These are phyloP conservation scores for Hestina assimilis DNA, from an alignment of 1,140 invertebrate genomes.

Conservation along the genomic window DNA sequence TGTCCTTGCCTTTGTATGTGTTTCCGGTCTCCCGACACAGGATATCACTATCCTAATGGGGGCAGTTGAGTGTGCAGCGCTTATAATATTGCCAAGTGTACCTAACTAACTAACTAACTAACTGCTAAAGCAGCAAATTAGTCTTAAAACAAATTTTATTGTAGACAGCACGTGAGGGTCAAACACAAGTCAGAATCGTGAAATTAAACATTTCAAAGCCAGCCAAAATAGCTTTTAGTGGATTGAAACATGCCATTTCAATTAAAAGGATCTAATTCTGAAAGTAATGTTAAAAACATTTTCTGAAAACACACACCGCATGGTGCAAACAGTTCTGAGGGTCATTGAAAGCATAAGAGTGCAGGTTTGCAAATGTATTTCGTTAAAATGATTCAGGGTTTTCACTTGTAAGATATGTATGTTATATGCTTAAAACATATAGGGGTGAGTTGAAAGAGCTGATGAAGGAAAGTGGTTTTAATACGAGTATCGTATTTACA, in stretches of 20 bases:
- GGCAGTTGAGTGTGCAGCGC: no score
- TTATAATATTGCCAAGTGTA: not conserved
- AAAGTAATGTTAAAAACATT: conserved; percentile 18
- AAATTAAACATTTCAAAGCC: conserved; percentile 6
- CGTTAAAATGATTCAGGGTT: not conserved
- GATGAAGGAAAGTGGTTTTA: no score
- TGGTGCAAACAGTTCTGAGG: not conserved
- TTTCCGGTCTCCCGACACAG: no score
- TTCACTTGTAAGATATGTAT: no score
- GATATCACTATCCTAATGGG: no score
- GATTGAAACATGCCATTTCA: conserved; percentile 35
- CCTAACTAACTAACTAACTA: not conserved
- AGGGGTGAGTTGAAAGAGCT: no score
- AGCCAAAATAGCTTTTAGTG: conserved; percentile 40
- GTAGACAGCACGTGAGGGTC: not conserved
- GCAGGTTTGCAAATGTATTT: not conserved
- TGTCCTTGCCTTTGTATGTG: no score
- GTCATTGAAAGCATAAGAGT: not conserved
- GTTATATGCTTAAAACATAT: no score
- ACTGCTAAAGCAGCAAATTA: not conserved
- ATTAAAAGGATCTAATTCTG: conserved; percentile 17
- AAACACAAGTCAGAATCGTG: not conserved
- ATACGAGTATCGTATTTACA: no score
- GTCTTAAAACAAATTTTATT: not conserved
- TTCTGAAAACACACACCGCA: not conserved